Percentiles rank a stretch among this genome's conserved stretches.
Conservation (phyloP, 2,888 invertebrate species). For the Perithous albicinctus region DNA sequence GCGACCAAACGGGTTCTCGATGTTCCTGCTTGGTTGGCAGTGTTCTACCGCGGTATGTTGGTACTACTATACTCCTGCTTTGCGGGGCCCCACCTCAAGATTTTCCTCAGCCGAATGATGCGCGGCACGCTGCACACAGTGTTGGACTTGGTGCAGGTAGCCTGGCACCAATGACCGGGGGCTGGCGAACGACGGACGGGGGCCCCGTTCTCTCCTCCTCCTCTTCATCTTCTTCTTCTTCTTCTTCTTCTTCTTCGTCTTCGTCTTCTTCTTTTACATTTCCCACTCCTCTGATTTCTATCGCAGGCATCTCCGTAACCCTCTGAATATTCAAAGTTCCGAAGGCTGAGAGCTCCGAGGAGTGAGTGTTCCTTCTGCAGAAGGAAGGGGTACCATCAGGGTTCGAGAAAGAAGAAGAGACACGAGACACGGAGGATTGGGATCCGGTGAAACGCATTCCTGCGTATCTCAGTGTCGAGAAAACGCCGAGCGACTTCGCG, state of each 20-base stretch:
- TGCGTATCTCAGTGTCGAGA: not conserved
- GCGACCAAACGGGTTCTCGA: conserved; percentile 83
- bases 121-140: conserved; percentile 56
- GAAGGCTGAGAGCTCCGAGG: conserved; percentile 7
- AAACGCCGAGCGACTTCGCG: not conserved
- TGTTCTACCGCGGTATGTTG: conserved; percentile 45
- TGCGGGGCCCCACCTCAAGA: conserved; percentile 59
- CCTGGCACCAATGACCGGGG: conserved; percentile 56
- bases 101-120: conserved; percentile 57
- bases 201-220: not conserved
- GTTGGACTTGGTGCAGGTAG: conserved; percentile 25
- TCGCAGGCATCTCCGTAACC: conserved; percentile 33
- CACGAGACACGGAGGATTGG: not conserved
- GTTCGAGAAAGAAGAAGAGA: conserved; percentile 3
- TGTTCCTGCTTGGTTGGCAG: conserved; percentile 68
- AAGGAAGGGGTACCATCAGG: not conserved
- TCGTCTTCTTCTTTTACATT: conserved; percentile 1
- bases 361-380: not conserved
- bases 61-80: conserved; percentile 50
- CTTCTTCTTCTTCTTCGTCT: not conserved
- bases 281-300: conserved; percentile 10
- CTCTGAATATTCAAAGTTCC: conserved; percentile 57
- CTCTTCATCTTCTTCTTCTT: not conserved
- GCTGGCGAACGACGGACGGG: conserved; percentile 18
- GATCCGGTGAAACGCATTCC: conserved; percentile 12